Evolutionary conservation across 2,888 invertebrate species (phyloP), one percentile per base, ranked within the genome.

Genomic region (Beris morrisii): DNA sequence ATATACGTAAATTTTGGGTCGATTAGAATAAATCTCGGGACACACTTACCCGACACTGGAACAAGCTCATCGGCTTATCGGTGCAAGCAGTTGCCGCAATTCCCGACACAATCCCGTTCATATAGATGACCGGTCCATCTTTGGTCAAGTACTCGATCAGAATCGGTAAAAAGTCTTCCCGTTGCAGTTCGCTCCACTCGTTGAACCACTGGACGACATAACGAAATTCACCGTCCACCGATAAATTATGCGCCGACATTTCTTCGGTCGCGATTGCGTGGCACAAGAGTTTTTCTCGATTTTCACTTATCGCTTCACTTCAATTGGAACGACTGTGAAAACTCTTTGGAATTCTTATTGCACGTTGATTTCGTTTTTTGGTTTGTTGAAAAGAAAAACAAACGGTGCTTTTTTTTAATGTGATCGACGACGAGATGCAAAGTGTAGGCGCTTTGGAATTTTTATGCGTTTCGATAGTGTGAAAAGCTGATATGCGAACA

Each of bases 161-260:
- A 67, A 93, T 85, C 0, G 90, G 89, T 69, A 93, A 77, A 78
- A 94, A 94, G 77, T 94, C 94, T 68, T 89, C 89, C 66, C 91
- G 84, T 77, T 94, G 93, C 78, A 93, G 84, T 76, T 93, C 93
- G 76, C 93, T 93, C 87, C 92, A 94, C 80, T 93, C 93, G 74
- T 87, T 86, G 75, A 94, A 94, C 94, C 94, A 94, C 76, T 92
- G 90, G 66, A 90, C 83, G 71, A 93, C 82, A 77, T 93, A 94
- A 65, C 91, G 85, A 73, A 93, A 83, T 80, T 94, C 93, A 4
- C 89, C 88, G 75, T 90, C 90, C 44, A 87, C 80, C 4, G 86
- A 85, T 73, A 86, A 77, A 64, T 84, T 85, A 69, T 83, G 82
- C 67, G 82, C 82, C 43, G 86, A 84, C 38, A 38, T 38, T 38